Base-by-base conservation (phyloP, 64 coral and sea anemone genomes). In the Dendrophyllia cribrosa region DNA sequence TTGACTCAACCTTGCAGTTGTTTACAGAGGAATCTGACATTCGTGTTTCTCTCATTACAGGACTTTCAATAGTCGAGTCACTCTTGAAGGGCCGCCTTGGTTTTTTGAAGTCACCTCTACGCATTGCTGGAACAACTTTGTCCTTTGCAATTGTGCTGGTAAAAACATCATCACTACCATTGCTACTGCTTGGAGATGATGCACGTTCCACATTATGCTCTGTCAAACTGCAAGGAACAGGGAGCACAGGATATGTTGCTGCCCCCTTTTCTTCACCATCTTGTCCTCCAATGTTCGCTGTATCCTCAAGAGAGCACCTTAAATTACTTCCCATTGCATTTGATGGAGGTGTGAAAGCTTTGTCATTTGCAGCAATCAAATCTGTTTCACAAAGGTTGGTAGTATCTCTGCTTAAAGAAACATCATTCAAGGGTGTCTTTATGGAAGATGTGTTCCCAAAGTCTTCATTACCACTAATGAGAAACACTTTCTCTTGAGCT, bases 131-230 rank as follows among this genome's bases (percentile, higher is more conserved):
- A n/a, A 12, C 45, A 23, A 48, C 45, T 67, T 23, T 51, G 47
- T 49, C 15, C 13, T 6, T 17, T 10, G 9, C 17, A 51, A 7
- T 5, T 68, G 44, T 51, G 24, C 14, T 17, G 0, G 62, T 17
- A 51, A 84, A 84, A 84, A 67, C 61, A 12, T 84, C 80, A 68
- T 84, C 62, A 67, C 59, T 66, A 68, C 62, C 43, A 51, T 68
- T 45, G 50, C 60, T 51, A 23, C 7, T 65, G 80, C 19, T 51
- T 49, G 80, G 60, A 84, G 61, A 67, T 7, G 62, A 6, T 23
- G 44, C 80, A 22, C 3, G 45, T 66, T 67, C 19, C 7, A 51
- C 8, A 22, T 9, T 66, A 48, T 5, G 8, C 7, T n/a, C 60
- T 44, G 43, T 83, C 9, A 34, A 79, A 34, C 59, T 23, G 14